Conservation (phyloP, 1,140 invertebrate species). For the Leucophenga varia region DNA sequence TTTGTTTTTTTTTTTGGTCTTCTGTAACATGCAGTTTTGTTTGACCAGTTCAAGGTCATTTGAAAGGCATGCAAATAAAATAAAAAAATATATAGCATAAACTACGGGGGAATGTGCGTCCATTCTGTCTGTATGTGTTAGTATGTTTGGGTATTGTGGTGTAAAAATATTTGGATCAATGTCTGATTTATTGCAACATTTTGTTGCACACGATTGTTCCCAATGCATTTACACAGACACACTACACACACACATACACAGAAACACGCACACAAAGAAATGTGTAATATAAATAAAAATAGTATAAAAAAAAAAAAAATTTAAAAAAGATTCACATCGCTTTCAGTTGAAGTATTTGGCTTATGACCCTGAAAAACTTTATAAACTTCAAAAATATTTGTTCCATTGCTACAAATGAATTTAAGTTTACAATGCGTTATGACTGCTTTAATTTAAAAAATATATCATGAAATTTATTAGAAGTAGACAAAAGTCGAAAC, state of each 20-base stretch:
- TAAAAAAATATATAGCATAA: too few relatives aligned
- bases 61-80: conserved; percentile 17
- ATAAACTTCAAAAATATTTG: too few relatives aligned
- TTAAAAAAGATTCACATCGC: conserved; percentile 32
- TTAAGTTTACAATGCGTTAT: too few relatives aligned
- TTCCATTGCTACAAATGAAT: too few relatives aligned
- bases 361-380: conserved; percentile 34
- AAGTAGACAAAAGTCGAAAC: too few relatives aligned
- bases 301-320: too few relatives aligned
- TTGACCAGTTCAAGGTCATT: conserved; percentile 47
- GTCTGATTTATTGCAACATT: conserved; percentile 50
- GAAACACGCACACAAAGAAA: conserved; percentile 6
- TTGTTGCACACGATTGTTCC: conserved; percentile 51
- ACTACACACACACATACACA: too few relatives aligned
- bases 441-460: too few relatives aligned
- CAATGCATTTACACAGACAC: too few relatives aligned
- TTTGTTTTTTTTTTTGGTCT: conserved; percentile 34
- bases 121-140: conserved; percentile 21
- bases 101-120: too few relatives aligned
- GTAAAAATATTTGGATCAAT: conserved; percentile 45
- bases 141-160: conserved; percentile 13
- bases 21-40: conserved; percentile 36
- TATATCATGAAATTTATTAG: too few relatives aligned
- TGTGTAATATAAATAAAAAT: conserved; percentile 25
- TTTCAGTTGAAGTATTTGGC: conserved; percentile 32